phyloP scores from a whole-genome alignment of 1,140 invertebrate genomes.

The Hypothenemus hampei region DNA sequence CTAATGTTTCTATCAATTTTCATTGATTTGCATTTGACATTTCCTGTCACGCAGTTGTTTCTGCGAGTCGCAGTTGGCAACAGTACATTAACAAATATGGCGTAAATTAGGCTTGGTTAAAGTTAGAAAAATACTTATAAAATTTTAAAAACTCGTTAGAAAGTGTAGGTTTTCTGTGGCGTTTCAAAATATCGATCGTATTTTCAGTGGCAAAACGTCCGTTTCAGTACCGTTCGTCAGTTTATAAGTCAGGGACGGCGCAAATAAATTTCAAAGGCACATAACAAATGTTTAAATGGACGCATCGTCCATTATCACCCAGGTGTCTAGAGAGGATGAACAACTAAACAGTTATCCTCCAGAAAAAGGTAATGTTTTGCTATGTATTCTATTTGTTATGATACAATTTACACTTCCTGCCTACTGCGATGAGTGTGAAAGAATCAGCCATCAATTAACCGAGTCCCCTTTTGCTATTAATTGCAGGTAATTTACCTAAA shows the following conservation, averaged over 20 bases:
- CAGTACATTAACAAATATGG: constrained; percentile 23
- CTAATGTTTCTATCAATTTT: too few relatives aligned
- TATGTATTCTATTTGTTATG: too few relatives aligned
- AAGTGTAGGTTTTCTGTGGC: constrained; percentile 5
- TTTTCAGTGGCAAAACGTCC: neutral
- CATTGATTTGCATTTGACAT: too few relatives aligned
- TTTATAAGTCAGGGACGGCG: neutral
- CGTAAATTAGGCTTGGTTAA: constrained; percentile 27
- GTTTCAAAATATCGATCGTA: neutral
- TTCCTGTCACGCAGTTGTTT: too few relatives aligned
- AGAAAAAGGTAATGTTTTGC: constrained; percentile 93
- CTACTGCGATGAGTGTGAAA: too few relatives aligned
- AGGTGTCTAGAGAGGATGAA: constrained; percentile 95
- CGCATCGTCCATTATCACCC: constrained; percentile 97
- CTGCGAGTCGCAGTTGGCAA: too few relatives aligned
- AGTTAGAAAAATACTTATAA: constrained; percentile 10
- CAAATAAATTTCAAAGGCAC: constrained; percentile 7
- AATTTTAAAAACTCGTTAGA: neutral
- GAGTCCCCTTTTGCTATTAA: constrained; percentile 13
- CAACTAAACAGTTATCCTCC: constrained; percentile 84
- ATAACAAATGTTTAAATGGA: constrained; percentile 85
- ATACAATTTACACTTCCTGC: too few relatives aligned
- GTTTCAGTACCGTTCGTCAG: too few relatives aligned
- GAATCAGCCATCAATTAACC: too few relatives aligned
- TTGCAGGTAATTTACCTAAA: constrained; percentile 36